These are phyloP conservation scores for Haemorhous mexicanus DNA, from an alignment of 2,113 vertebrate genomes.

Conservation along the genomic window DNA sequence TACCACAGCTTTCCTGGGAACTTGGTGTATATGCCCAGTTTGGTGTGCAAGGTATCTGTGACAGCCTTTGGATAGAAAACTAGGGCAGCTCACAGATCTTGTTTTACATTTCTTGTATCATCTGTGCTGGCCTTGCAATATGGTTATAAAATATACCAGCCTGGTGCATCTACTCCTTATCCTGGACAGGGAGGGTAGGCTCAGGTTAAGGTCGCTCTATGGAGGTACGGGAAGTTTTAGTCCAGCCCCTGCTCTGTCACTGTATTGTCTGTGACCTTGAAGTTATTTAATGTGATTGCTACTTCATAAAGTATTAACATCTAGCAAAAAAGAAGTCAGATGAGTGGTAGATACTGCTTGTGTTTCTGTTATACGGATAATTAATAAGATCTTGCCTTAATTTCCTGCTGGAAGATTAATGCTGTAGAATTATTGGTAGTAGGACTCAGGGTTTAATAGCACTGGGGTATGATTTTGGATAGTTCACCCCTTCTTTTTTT, in stretches of 20 bases:
- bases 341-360: not conserved
- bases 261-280: not conserved
- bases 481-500: not conserved
- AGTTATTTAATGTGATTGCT: not conserved
- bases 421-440: not conserved
- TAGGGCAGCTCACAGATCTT: not conserved
- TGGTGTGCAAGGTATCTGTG: not conserved
- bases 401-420: not conserved
- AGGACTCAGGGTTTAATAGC: not conserved
- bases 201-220: not conserved
- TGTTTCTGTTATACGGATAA: not conserved
- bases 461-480: not conserved
- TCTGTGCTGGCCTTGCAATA: not conserved
- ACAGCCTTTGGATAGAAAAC: not conserved
- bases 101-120: not conserved
- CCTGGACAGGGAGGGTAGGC: not conserved
- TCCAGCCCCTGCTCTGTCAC: not conserved
- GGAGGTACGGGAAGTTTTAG: not conserved
- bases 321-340: not conserved
- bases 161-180: rapidly evolving
- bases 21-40: not conserved
- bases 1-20: not conserved
- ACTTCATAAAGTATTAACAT: not conserved
- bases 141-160: not conserved
- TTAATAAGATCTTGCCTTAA: not conserved